Percentiles rank a stretch among this genome's conserved stretches.
Evolutionary conservation across 2,888 invertebrate genomes (phyloP).

Genomic region (Pheosia tremula): DNA sequence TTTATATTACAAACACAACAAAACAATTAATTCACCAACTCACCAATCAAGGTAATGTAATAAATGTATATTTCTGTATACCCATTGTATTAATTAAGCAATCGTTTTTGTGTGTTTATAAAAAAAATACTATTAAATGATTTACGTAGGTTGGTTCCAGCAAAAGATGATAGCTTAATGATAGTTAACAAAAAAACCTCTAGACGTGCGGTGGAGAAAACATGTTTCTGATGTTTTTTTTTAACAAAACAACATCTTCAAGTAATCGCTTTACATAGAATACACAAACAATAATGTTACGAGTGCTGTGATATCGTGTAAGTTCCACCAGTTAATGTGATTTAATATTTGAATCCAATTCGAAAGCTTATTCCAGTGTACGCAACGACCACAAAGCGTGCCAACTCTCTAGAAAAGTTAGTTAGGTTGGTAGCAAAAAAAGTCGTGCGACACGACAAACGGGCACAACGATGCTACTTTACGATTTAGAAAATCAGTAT

Average conservation of each 20-base stretch:
- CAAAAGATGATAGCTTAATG: too few species aligned
- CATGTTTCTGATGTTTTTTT: not conserved
- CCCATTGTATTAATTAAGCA: too few species aligned
- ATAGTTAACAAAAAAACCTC: not conserved
- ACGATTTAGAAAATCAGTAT: conserved; percentile 28
- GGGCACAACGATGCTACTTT: conserved; percentile 21
- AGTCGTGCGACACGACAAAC: conserved; percentile 14
- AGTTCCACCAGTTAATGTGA: not conserved
- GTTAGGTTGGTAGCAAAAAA: conserved; percentile 50
- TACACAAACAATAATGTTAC: not conserved
- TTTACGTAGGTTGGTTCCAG: too few species aligned
- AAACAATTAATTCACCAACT: too few species aligned
- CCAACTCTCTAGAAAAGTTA: conserved; percentile 47
- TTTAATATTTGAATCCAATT: conserved; percentile 7
- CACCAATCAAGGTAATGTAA: too few species aligned
- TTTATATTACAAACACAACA: too few species aligned
- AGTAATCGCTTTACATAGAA: too few species aligned
- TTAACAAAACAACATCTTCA: too few species aligned
- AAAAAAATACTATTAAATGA: too few species aligned
- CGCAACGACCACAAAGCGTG: conserved; percentile 20
- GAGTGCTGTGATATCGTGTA: not conserved
- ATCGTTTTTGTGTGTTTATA: too few species aligned
- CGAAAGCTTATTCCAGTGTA: conserved; percentile 1
- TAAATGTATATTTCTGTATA: too few species aligned
- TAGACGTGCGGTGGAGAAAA: not conserved